Percentiles rank a stretch among this genome's conserved stretches.
Conservation (phyloP, 2,888 invertebrate species). For the Trichogramma evanescens region DNA sequence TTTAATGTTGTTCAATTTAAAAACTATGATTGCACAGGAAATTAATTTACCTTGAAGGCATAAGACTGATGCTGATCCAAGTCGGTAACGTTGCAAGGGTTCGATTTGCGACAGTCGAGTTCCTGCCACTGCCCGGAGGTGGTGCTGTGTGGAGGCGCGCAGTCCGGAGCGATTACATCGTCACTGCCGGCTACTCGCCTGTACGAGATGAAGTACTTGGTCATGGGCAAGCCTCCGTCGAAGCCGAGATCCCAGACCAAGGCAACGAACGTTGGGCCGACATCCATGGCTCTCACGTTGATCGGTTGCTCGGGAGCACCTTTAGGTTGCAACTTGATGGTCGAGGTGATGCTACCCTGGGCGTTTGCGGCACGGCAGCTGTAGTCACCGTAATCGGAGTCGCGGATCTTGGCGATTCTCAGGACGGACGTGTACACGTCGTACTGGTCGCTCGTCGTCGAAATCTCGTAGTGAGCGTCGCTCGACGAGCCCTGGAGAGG, state of each 20-base stretch:
- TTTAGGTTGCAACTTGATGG: constrained; percentile 75
- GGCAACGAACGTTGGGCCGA: constrained; percentile 73
- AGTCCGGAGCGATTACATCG: constrained; percentile 57
- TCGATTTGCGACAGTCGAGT: constrained; percentile 75
- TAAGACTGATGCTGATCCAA: constrained; percentile 83
- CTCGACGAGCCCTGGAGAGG: constrained; percentile 68
- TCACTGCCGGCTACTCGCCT: constrained; percentile 61
- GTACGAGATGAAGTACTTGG: constrained; percentile 82
- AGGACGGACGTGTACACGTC: constrained; percentile 79
- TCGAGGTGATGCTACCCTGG: constrained; percentile 68
- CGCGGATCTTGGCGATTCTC: constrained; percentile 64
- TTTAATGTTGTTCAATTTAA: background rate
- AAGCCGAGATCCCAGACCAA: constrained; percentile 85
- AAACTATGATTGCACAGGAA: too few relatives aligned
- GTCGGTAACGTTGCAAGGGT: constrained; percentile 81
- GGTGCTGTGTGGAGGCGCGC: constrained; percentile 54
- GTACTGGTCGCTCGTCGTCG: constrained; percentile 72
- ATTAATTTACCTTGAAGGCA: constrained; percentile 58
- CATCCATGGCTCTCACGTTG: constrained; percentile 63
- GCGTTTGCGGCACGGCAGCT: constrained; percentile 80
- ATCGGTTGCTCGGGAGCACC: constrained; percentile 81
- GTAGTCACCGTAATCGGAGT: constrained; percentile 87
- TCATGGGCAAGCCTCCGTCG: constrained; percentile 79
- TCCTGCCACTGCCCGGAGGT: constrained; percentile 69
- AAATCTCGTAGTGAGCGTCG: constrained; percentile 80